phyloP scores from a whole-genome alignment of 2,888 invertebrate species.

The Papilio protenor region DNA sequence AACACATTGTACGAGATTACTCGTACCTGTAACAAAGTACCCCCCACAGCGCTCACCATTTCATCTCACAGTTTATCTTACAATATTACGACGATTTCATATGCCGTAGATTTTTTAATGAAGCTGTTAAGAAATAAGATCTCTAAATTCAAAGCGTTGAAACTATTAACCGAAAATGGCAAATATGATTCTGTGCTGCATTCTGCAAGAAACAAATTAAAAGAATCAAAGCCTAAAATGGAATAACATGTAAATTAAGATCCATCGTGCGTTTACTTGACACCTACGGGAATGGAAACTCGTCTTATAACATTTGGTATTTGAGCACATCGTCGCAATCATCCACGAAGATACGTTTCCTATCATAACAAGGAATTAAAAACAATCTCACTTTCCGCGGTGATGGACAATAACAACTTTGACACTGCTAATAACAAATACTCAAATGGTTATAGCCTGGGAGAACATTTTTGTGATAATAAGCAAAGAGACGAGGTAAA shows the following conservation, averaged over 20 bases:
- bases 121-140: not conserved
- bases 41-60: not conserved
- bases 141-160: not conserved
- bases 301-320: slow-evolving; percentile 29
- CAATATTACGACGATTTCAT: not conserved
- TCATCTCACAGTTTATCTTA: not conserved
- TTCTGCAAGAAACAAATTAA: not conserved
- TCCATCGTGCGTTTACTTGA: not conserved
- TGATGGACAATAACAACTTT: slow-evolving; percentile 14
- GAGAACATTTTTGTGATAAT: slow-evolving; percentile 1
- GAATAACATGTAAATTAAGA: not conserved
- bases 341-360: not conserved
- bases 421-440: slow-evolving; percentile 2
- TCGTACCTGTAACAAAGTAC: not conserved
- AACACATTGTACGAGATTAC: not conserved
- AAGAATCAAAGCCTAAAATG: not conserved
- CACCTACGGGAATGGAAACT: slow-evolving; percentile 3
- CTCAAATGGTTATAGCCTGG: not conserved
- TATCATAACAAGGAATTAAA: slow-evolving; percentile 22
- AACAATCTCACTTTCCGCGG: slow-evolving; percentile 17
- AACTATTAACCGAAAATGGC: not conserved
- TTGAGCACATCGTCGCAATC: not conserved
- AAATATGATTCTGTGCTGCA: not conserved
- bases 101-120: not conserved
- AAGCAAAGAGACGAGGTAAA: not conserved